Base-by-base conservation (phyloP, 2,113 vertebrate species). In the Ochotona princeps region DNA sequence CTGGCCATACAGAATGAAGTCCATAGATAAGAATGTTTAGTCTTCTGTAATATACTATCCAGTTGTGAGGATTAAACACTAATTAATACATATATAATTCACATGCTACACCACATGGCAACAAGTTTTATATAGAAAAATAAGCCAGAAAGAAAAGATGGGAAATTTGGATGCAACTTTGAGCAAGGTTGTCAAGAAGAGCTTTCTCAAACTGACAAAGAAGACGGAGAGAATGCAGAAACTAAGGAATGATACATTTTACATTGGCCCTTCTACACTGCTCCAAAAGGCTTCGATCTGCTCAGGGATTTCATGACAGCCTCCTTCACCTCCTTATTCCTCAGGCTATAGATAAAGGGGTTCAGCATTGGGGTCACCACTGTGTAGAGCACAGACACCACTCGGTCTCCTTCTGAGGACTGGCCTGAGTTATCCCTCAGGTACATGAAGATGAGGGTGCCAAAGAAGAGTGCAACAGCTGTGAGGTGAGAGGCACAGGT, bases 301-400 rank as follows among this genome's bases (percentile, higher is more conserved):
- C 38, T 70, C 30, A 95, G 38, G 17, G 76, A 60, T 89, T 94
- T 98, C 82, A 17, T n/a, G 10, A 91, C 15, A 0, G 95, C 95
- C 23, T 92, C 72, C 80, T 97, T 97, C 7, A 97, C 96, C 25
- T 96, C 97, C 17, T 94, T 96, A 28, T 97, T 97, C 73, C 97
- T 94, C 78, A 97, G 87, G 35, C 97, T 97, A 2, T 97, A 97
- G 60, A 96, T 97, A 26, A 97, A 14, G 26, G 97, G 97, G 70
- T 97, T 97, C 92, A 97, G 38, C 96, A 96, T 94, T 0, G 97
- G 96, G 8, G 95, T 95, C 66, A 97, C 91, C 66, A 95, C 88
- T 0, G 96, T 95, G 28, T 97, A 97, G 5, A 97, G 81, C 81
- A 96, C 81, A 0, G 97, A 97, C 30, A 94, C 73, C n/a, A 90